Base-by-base conservation (phyloP, 2,113 vertebrate species). In the Piprites chloris region DNA sequence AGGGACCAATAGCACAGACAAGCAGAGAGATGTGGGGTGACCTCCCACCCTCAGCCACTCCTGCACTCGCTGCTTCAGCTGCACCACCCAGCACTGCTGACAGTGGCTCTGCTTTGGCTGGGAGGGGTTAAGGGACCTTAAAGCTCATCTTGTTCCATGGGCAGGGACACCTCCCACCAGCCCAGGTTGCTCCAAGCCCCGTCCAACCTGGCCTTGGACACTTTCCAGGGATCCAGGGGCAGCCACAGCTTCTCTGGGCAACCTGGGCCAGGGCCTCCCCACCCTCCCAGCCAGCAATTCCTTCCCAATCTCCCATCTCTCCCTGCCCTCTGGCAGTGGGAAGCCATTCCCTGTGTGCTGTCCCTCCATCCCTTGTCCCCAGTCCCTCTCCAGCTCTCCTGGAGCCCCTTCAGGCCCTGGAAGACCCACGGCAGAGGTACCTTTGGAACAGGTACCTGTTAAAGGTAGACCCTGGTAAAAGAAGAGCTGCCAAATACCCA, bases 1-100 rank as follows among this genome's bases (percentile, higher is more conserved):
- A 37, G 74, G 92, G 96, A 97, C 88, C 94, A 89, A 93, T 81
- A 91, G 96, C 69, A 62, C 49, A 47, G 59, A 74, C 58, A 23
- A 79, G 62, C 32, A 35, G 72, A 58, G 76, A 85, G 89, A 68
- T 47, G 53, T 53, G 24, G 78, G 71, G 65, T 39, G 56, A 72
- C 69, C 65, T 68, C 61, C 74, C 39, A 35, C 63, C 75, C 92
- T 75, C 42, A 65, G 62, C 59, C 32, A 6, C 74, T 24, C 78
- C 88, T 52, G 55, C 78, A 21, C 75, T 32, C 66, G 9, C 87
- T 46, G 82, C 80, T 69, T 72, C 72, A 69, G 63, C 32, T 63
- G 44, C 41, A 12, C 53, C 9, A 35, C 59, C 67, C 37, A 39
- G 81, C 37, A 44, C 93, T 50, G 35, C 79, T 81, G 74, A 21